A percentile compares a stretch with the other conserved stretches of the same genome.
Evolutionary conservation across 1,140 invertebrate genomes (phyloP).

Genomic region (Bicyclus anynana): DNA sequence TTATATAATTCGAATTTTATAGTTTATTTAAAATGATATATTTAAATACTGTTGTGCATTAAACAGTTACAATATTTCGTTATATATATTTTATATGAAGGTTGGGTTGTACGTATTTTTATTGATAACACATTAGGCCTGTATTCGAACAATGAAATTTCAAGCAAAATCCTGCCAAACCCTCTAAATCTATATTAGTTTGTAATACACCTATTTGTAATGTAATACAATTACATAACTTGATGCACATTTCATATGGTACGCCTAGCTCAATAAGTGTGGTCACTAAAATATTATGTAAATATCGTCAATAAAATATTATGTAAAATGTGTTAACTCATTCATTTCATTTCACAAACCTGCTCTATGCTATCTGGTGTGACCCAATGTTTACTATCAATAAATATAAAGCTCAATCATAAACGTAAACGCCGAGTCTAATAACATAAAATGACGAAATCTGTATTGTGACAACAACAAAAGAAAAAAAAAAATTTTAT

Average conservation of each 20-base stretch:
- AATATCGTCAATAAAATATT: constrained; percentile 74
- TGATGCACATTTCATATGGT: constrained; percentile 73
- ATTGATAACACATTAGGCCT: constrained; percentile 27
- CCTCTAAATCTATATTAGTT: constrained; percentile 50
- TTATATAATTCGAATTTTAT: constrained; percentile 17
- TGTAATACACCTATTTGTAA: constrained; percentile 47
- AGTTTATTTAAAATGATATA: constrained; percentile 30
- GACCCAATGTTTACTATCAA: too few relatives aligned
- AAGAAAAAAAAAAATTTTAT: too few relatives aligned
- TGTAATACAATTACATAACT: constrained; percentile 70
- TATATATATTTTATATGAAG: constrained; percentile 60
- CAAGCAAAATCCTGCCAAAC: constrained; percentile 72
- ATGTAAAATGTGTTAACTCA: constrained; percentile 67
- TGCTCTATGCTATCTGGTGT: neutral
- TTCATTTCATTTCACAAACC: constrained; percentile 25
- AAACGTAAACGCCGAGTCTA: too few relatives aligned
- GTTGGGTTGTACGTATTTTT: constrained; percentile 41
- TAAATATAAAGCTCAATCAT: too few relatives aligned
- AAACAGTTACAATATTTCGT: constrained; percentile 45
- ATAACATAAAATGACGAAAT: too few relatives aligned
- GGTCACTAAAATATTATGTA: constrained; percentile 74
- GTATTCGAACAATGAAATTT: constrained; percentile 57
- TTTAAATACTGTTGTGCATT: constrained; percentile 41
- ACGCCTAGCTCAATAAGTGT: constrained; percentile 74
- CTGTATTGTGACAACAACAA: too few relatives aligned